phyloP scores from a whole-genome alignment of 2,113 vertebrate species.

The Trogon melanurus region DNA sequence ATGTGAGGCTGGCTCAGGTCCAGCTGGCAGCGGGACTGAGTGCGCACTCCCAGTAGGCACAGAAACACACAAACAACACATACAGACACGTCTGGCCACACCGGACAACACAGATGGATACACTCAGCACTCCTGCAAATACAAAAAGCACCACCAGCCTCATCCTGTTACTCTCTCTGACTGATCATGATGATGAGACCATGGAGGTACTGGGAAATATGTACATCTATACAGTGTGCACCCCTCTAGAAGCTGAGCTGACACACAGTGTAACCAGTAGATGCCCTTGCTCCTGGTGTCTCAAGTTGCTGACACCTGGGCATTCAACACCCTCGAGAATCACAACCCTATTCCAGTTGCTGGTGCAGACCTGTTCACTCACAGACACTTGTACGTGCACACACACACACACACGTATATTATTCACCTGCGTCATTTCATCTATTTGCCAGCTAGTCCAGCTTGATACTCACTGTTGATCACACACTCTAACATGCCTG shows the following conservation, averaged over 20 bases:
- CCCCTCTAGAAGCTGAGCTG: not conserved
- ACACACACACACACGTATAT: accelerated
- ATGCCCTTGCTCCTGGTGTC: not conserved
- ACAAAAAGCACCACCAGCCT: not conserved
- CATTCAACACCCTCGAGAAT: accelerated
- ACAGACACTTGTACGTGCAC: accelerated
- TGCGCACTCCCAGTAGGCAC: accelerated
- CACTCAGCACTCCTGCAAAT: not conserved
- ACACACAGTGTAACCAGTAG: not conserved
- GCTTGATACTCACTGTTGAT: not conserved
- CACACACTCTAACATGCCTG: not conserved
- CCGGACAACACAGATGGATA: too few species aligned
- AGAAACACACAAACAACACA: not conserved
- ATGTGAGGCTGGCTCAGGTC: not conserved
- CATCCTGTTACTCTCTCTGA: not conserved
- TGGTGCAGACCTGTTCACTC: not conserved
- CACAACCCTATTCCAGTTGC: not conserved
- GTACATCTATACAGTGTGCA: not conserved
- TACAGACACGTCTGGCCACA: not conserved
- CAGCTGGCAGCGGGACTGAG: accelerated
- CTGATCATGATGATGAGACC: not conserved
- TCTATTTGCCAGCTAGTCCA: not conserved
- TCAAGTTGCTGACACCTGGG: not conserved
- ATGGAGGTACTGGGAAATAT: not conserved
- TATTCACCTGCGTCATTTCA: not conserved